These are phyloP conservation scores for Tangara arthus DNA, from an alignment of 2,797 vertebrate species.

Conservation along the genomic window DNA sequence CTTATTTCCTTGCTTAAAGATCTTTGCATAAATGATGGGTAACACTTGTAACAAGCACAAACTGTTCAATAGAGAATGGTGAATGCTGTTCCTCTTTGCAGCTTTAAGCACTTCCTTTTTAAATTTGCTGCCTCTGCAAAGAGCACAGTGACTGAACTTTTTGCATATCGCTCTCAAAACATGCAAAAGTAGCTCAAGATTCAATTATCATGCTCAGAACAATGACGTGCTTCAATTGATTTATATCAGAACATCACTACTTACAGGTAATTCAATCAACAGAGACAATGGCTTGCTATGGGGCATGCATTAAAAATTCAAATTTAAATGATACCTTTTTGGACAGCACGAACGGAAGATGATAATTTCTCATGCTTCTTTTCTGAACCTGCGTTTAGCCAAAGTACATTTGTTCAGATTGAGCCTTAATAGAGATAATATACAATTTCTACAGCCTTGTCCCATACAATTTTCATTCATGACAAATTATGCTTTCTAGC, in stretches of 20 bases:
- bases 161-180: neutral
- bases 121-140: neutral
- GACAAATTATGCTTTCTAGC: conserved; percentile 78
- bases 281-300: conserved; percentile 68
- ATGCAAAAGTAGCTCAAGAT: conserved; percentile 6
- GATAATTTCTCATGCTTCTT: conserved; percentile 98
- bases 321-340: conserved; percentile 91
- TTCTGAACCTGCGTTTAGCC: conserved; percentile 91
- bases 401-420: conserved; percentile 86
- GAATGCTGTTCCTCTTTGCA: neutral
- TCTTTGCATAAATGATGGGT: neutral
- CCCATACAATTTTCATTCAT: conserved; percentile 81
- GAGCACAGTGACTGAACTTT: neutral
- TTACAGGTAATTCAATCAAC: conserved; percentile 61
- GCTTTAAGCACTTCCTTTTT: neutral
- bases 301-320: conserved; percentile 82
- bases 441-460: conserved; percentile 83
- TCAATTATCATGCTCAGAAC: neutral
- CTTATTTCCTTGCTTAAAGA: neutral
- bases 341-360: conserved; percentile 96
- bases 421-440: conserved; percentile 81
- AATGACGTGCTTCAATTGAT: neutral
- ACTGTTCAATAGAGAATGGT: neutral
- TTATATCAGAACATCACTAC: conserved; percentile 78
- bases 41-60: neutral